phyloP scores from a whole-genome alignment of 2,888 invertebrate genomes.

The Mycalesis mineus region DNA sequence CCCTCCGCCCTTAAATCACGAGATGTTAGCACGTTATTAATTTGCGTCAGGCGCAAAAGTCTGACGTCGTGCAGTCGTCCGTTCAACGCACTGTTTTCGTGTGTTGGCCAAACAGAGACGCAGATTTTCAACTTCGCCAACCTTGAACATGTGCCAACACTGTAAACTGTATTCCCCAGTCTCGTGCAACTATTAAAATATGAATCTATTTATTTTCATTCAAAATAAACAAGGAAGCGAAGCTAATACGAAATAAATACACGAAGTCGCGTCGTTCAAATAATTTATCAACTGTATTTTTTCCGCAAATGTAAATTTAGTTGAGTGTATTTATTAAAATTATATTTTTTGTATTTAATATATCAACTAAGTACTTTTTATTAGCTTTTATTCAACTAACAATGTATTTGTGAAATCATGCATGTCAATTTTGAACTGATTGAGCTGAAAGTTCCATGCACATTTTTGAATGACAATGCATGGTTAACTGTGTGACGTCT shows the following conservation, averaged over 20 bases:
- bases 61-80: conserved; percentile 50
- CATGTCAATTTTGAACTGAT: too few relatives aligned
- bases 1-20: conserved; percentile 10
- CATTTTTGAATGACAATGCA: too few relatives aligned
- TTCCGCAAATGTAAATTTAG: not conserved
- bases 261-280: not conserved
- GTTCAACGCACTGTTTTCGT: conserved; percentile 53
- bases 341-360: too few relatives aligned
- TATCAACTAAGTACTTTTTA: too few relatives aligned
- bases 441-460: too few relatives aligned
- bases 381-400: too few relatives aligned
- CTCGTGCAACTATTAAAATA: conserved; percentile 51
- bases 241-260: not conserved
- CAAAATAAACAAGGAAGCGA: conserved; percentile 43
- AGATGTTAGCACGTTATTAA: conserved; percentile 24
- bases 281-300: not conserved
- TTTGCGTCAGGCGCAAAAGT: conserved; percentile 49
- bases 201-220: conserved; percentile 48
- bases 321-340: too few relatives aligned
- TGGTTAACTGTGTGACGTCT: too few relatives aligned
- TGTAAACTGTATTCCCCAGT: conserved; percentile 39
- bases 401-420: too few relatives aligned
- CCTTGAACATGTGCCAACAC: conserved; percentile 75
- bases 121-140: conserved; percentile 57
- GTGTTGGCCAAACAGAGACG: conserved; percentile 70